A percentile compares a stretch with the other conserved stretches of the same genome.
phyloP scores from a whole-genome alignment of 2,888 invertebrate genomes.

The Oscheius onirici region DNA sequence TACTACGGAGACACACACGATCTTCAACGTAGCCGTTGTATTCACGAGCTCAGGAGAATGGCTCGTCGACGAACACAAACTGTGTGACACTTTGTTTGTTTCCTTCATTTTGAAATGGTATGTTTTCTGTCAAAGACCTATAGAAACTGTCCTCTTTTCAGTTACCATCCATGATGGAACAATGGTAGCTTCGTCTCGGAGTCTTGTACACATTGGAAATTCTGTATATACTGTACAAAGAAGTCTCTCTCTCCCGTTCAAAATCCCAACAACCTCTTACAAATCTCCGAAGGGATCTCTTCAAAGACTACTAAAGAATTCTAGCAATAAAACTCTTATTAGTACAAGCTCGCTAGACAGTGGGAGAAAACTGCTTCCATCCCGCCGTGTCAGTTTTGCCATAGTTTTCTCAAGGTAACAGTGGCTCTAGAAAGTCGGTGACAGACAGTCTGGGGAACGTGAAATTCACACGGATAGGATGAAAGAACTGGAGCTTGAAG shows the following conservation, averaged over 20 bases:
- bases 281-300: no score
- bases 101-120: background rate
- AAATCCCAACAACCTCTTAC: background rate
- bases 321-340: no score
- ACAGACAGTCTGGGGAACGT: no score
- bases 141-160: background rate
- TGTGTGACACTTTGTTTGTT: background rate
- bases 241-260: background rate
- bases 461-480: no score
- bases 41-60: conserved; percentile 9
- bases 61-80: conserved; percentile 15
- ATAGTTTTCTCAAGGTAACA: no score
- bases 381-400: no score
- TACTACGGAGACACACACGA: conserved; percentile 18
- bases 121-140: background rate
- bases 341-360: no score
- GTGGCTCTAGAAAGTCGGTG: no score
- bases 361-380: no score
- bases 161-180: background rate
- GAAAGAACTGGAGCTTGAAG: no score
- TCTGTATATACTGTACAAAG: conserved; percentile 3
- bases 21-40: background rate
- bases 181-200: background rate
- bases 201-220: background rate
- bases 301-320: no score